Evolutionary conservation across 2,113 vertebrate genomes (phyloP), one percentile per base, ranked within the genome.

Genomic region (Megalops atlanticus): DNA sequence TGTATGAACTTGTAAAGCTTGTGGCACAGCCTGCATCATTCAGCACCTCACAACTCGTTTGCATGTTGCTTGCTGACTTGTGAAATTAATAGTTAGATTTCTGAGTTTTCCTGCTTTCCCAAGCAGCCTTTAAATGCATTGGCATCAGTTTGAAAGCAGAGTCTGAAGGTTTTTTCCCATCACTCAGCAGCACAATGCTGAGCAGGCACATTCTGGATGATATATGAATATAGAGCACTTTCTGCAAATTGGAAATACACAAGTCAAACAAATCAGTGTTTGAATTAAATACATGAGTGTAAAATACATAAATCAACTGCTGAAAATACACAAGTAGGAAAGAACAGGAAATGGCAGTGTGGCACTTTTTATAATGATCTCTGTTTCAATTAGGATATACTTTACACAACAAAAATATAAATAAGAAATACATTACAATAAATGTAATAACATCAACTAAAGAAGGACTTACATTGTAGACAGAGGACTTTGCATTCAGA

Each of bases 401-500:
- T 64, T 64, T 24, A n/a, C 52, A 58, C 52, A 24, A n/a, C 52
- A 58, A 58, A 16, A n/a, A 64, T 31, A 31, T 64, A 64, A 31
- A 64, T 45, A 1, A 64, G 64, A 58, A 21, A 38, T n/a, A 49
- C 27, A 35, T 27, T 4, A 76, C 15, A 40, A 49, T 21, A 49
- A 76, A 43, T 45, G n/a, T 4, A 33, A 18, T 36, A 52, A 16
- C 12, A 39, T 74, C n/a, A 45, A 45, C 10, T 45, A 27, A 24
- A 43, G 40, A 52, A 82, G 6, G 1, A 3, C 93, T 97, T 95
- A 99, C 98, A 94, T 97, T 96, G 85, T 95, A 96, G 27, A 99
- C 95, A 14, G 95, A 95, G 73, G 95, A 92, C 91, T 97, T 99
- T 2, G 98, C 98, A n/a, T 99, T 99, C 88, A 99, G 92, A 87